Evolutionary conservation across 2,113 vertebrate genomes (phyloP).

Genomic region (Platysteira castanea): DNA sequence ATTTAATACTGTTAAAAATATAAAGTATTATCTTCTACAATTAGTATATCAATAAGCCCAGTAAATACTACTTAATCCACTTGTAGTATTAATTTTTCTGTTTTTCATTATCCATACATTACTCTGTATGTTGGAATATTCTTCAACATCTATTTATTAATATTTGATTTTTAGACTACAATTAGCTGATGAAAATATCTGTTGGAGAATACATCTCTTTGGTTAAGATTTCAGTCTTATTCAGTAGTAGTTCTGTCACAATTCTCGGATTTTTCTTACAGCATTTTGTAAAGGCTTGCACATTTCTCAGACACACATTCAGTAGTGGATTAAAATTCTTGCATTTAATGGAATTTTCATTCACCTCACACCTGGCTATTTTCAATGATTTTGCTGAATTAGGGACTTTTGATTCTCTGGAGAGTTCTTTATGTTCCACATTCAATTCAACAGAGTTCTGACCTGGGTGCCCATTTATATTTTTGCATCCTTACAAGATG

Average conservation of each 20-base stretch:
- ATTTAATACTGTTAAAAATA: background rate
- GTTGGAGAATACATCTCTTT: background rate
- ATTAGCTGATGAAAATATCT: background rate
- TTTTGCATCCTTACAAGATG: background rate
- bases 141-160: background rate
- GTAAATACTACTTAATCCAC: background rate
- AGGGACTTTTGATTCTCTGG: background rate
- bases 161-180: background rate
- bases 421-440: background rate
- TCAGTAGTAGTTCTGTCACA: background rate
- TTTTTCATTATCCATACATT: background rate
- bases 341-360: background rate
- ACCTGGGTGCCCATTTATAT: background rate
- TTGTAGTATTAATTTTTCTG: background rate
- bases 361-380: background rate
- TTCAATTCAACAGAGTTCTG: background rate
- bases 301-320: background rate
- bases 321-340: background rate
- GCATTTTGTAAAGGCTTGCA: background rate
- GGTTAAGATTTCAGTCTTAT: background rate
- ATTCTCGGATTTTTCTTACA: background rate
- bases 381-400: background rate
- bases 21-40: background rate
- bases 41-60: background rate
- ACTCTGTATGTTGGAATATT: background rate